Conservation (phyloP, 2,797 vertebrate species). For the Pampus argenteus region DNA sequence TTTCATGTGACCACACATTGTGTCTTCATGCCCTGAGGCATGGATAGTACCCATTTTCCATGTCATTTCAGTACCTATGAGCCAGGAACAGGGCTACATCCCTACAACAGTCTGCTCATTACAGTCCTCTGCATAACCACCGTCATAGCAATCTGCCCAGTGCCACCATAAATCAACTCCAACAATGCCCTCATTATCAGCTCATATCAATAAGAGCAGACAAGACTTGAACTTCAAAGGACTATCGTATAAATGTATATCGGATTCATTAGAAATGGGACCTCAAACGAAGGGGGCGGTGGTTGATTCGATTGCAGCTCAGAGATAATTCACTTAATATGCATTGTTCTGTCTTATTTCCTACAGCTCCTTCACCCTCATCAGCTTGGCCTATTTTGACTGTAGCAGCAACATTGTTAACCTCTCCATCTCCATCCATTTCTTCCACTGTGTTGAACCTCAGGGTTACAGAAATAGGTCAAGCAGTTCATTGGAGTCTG, state of each 20-base stretch:
- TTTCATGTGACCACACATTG: conserved; percentile 77
- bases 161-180: conserved; percentile 72
- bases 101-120: conserved; percentile 64
- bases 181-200: conserved; percentile 63
- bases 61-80: conserved; percentile 66
- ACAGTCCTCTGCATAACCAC: conserved; percentile 63
- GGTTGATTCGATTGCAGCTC: conserved; percentile 42
- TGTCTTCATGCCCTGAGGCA: conserved; percentile 48
- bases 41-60: conserved; percentile 53
- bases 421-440: conserved; percentile 41
- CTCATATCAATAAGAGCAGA: conserved; percentile 68
- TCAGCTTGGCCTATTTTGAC: conserved; percentile 63
- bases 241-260: conserved; percentile 39
- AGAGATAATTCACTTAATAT: conserved; percentile 76
- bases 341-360: conserved; percentile 51
- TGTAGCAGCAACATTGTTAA: conserved; percentile 48
- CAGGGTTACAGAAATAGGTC: conserved; percentile 67
- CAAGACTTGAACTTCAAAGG: conserved; percentile 60
- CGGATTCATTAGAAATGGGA: conserved; percentile 41
- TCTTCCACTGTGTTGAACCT: conserved; percentile 51
- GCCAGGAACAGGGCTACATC: conserved; percentile 45
- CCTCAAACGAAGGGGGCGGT: conserved; percentile 30
- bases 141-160: conserved; percentile 68
- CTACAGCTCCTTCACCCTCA: conserved; percentile 33
- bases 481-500: conserved; percentile 55